phyloP scores from a whole-genome alignment of 2,113 vertebrate species.

The Crocuta crocuta region DNA sequence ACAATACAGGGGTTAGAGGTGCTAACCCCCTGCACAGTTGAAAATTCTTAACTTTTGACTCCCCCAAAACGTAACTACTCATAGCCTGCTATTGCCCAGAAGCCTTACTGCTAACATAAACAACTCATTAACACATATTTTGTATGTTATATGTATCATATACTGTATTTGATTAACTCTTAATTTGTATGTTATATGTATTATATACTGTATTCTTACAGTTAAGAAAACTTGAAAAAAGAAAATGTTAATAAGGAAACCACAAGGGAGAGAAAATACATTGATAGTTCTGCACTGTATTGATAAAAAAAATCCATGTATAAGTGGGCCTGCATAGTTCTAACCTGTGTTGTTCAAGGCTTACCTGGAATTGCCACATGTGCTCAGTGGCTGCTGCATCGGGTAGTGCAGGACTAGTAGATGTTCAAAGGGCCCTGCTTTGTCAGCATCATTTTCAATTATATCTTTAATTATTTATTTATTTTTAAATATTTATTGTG shows the following conservation, averaged over 20 bases:
- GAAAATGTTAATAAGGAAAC: not conserved
- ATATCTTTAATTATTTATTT: not conserved
- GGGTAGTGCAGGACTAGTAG: not conserved
- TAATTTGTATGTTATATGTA: not conserved
- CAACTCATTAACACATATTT: not conserved
- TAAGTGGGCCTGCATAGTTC: not conserved
- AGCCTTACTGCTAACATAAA: not conserved
- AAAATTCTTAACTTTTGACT: not conserved
- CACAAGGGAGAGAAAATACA: not conserved
- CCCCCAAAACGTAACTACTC: not conserved
- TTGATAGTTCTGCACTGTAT: not conserved
- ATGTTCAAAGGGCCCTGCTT: not conserved
- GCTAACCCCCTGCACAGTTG: not conserved
- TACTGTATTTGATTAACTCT: not conserved
- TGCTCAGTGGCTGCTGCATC: not conserved
- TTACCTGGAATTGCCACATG: not conserved
- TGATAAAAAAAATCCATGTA: not conserved
- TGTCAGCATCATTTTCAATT: not conserved
- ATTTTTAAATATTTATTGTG: not conserved
- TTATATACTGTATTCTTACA: not conserved
- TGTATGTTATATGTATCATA: not conserved
- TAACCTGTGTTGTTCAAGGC: not conserved
- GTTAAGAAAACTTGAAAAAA: not conserved
- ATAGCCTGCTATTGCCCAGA: not conserved
- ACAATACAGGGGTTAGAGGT: not conserved